Evolutionary conservation across 2,888 invertebrate species (phyloP), one percentile per base, ranked within the genome.

Genomic region (Parnassius orleans): DNA sequence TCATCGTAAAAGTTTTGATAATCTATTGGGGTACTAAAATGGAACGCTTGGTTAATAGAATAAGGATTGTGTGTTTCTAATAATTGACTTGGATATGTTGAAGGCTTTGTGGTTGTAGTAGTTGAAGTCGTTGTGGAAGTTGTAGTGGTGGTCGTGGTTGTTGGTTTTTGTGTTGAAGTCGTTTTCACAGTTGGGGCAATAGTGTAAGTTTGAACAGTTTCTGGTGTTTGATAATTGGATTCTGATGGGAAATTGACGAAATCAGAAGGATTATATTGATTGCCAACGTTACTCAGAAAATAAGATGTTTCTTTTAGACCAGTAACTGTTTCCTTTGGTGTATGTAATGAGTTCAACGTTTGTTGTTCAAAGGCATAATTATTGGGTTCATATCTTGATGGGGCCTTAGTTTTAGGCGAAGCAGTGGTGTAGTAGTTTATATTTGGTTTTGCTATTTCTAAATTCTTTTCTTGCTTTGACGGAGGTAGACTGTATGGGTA

Each of bases 1-100:
- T 90, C 90, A 24, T 91, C 89, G 42, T 83, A 85, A 68, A 83
- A 86, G 64, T 77, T 86, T 60, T 87, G 87, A 67, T 90, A 88
- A 65, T 90, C 92, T 63, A 90, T 73, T 9, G 91, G 90, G 57
- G 90, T 90, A 69, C 87, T 92, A 64, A 88, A 88, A 69, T 90
- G 88, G 77, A 91, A 91, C 0, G 90, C 91, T 69, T 91, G 91
- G 68, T 92, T 92, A 60, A 91, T 91, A 1, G 90, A 90, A 69
- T 88, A 92, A 1, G 92, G 91, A 68, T 91, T 91, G 61, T 91
- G 91, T 11, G 91, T 91, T 71, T 91, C 90, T 14, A 91, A 70
- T 56, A 91, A 69, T 66, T 86, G 87, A 66, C 79, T 88, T 1
- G 90, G 80, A 64, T 87, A 83, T 10, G 90, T 87, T 3, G 88